Percentiles rank a stretch among this genome's conserved stretches.
These are phyloP conservation scores for Haliclystus octoradiatus DNA, from an alignment of 30 jellyfish, hydroid and myxozoan genomes.

Conservation along the genomic window DNA sequence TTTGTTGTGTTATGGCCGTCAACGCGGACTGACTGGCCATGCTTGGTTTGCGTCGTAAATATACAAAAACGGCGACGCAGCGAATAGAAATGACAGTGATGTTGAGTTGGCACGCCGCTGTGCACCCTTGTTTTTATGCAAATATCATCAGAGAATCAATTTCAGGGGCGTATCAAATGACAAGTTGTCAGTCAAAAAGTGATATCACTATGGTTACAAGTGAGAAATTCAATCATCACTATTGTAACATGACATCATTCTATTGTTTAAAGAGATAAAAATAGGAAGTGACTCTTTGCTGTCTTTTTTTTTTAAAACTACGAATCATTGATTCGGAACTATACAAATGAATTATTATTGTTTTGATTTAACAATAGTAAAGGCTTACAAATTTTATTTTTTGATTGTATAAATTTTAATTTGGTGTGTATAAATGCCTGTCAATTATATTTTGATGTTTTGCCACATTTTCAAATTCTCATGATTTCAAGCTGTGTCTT, in stretches of 20 bases:
- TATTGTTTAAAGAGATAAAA: not conserved
- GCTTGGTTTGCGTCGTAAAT: not conserved
- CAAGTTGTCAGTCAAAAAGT: not conserved
- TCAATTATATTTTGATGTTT: too few relatives aligned
- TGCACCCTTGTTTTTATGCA: not conserved
- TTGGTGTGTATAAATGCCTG: too few relatives aligned
- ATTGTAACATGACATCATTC: not conserved
- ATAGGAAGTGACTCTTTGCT: not conserved
- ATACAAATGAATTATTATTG: not conserved
- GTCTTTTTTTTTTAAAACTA: not conserved
- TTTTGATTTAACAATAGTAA: too few relatives aligned
- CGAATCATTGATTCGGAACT: not conserved
- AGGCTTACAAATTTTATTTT: too few relatives aligned
- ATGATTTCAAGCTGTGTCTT: too few relatives aligned
- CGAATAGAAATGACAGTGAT: not conserved
- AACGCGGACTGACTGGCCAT: slow-evolving; percentile 2
- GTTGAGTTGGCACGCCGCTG: slow-evolving; percentile 1
- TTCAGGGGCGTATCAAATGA: not conserved
- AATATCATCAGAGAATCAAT: not conserved
- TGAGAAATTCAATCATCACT: too few relatives aligned
- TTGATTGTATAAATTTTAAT: too few relatives aligned
- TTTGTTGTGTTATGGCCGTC: not conserved
- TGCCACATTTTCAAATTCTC: too few relatives aligned
- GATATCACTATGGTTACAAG: not conserved
- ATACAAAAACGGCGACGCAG: slow-evolving; percentile 1